These are phyloP conservation scores for Drosophila peninsularis DNA, from an alignment of 2,888 invertebrate genomes.

Conservation along the genomic window DNA sequence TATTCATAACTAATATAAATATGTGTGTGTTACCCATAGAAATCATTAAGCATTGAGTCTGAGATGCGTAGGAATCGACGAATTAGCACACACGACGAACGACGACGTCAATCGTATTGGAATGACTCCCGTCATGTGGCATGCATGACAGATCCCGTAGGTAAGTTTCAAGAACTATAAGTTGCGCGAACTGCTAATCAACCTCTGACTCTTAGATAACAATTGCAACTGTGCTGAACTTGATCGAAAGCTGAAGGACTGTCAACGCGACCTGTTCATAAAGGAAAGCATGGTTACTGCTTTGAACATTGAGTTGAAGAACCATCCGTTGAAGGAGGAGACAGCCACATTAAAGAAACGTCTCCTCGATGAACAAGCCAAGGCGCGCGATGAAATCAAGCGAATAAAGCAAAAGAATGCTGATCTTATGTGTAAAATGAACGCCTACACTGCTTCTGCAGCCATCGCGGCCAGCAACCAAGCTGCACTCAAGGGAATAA, in stretches of 20 bases:
- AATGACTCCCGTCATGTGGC: constrained; percentile 67
- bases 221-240: constrained; percentile 77
- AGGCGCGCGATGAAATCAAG: constrained; percentile 72
- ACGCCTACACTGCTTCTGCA: constrained; percentile 25
- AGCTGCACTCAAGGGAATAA: neutral
- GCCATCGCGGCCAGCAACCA: constrained; percentile 1
- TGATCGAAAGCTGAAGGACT: constrained; percentile 75
- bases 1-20: neutral
- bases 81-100: constrained; percentile 82
- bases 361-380: constrained; percentile 77
- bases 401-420: constrained; percentile 69
- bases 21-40: constrained; percentile 32
- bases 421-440: constrained; percentile 49
- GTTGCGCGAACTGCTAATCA: neutral
- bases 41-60: constrained; percentile 47
- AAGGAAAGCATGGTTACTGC: constrained; percentile 80
- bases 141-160: constrained; percentile 82
- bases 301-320: constrained; percentile 76
- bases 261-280: constrained; percentile 74
- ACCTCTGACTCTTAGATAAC: constrained; percentile 48
- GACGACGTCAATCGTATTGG: constrained; percentile 78
- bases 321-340: constrained; percentile 82
- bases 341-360: constrained; percentile 75
- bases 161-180: constrained; percentile 43
- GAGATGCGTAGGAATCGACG: constrained; percentile 77